Conservation (phyloP, 2,888 invertebrate genomes). For the Noctuana brunneofusca region DNA sequence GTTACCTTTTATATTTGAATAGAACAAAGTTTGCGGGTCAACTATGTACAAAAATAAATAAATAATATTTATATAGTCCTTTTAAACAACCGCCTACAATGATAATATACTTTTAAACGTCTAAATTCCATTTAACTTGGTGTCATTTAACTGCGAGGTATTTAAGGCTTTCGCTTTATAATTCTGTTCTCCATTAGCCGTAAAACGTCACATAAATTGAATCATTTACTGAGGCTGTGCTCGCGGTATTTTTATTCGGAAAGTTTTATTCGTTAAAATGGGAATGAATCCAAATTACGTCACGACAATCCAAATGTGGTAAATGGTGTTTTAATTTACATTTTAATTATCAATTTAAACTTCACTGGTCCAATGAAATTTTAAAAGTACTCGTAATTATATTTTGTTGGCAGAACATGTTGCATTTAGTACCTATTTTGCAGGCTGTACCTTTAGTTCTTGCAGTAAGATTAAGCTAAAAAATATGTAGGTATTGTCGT, state of each 20-base stretch:
- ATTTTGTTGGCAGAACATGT: too few relatives aligned
- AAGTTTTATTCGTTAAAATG: constrained; percentile 26
- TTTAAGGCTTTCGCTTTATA: constrained; percentile 23
- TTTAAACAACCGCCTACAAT: neutral
- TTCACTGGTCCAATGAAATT: neutral
- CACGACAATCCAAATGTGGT: constrained; percentile 18
- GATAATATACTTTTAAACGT: constrained; percentile 1
- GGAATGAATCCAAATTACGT: constrained; percentile 30
- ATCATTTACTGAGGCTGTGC: constrained; percentile 22
- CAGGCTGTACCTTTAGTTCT: too few relatives aligned
- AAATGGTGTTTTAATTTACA: constrained; percentile 16
- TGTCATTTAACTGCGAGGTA: constrained; percentile 1
- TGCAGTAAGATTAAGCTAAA: too few relatives aligned
- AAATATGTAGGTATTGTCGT: too few relatives aligned
- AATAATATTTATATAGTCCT: neutral
- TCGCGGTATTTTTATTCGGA: constrained; percentile 19
- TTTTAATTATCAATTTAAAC: constrained; percentile 18
- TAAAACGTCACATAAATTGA: constrained; percentile 31
- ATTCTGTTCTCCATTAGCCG: constrained; percentile 30
- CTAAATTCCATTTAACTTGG: constrained; percentile 7
- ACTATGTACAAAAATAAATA: too few relatives aligned
- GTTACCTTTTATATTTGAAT: too few relatives aligned
- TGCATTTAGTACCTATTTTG: too few relatives aligned
- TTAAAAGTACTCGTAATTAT: too few relatives aligned
- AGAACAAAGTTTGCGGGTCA: too few relatives aligned